Conservation (phyloP, 1,140 invertebrate genomes). For the Danaus plexippus region DNA sequence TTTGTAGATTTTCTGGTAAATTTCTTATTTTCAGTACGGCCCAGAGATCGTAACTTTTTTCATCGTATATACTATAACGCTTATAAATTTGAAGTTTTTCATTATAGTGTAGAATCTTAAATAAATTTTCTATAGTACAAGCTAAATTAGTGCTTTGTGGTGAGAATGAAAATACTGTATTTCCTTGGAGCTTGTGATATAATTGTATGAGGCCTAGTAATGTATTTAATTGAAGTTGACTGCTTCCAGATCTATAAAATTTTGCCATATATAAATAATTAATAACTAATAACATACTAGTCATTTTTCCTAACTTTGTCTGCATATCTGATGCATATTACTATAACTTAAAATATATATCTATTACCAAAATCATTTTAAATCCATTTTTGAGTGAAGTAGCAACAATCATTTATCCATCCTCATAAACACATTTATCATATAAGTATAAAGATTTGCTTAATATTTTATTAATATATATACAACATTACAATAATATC, state of each 20-base stretch:
- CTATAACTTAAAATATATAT: too few species aligned
- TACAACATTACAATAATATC: slow-evolving; percentile 9
- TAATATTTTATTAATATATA: background rate
- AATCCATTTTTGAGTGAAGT: too few species aligned
- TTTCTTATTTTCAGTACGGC: slow-evolving; percentile 29
- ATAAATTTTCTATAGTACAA: slow-evolving; percentile 33
- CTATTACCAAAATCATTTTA: too few species aligned
- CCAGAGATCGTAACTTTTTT: slow-evolving; percentile 34
- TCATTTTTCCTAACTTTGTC: too few species aligned
- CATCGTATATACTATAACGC: slow-evolving; percentile 25
- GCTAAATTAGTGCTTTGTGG: slow-evolving; percentile 41
- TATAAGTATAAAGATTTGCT: too few species aligned
- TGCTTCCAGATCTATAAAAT: slow-evolving; percentile 10
- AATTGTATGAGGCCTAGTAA: slow-evolving; percentile 24
- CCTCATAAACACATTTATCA: too few species aligned
- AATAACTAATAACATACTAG: too few species aligned
- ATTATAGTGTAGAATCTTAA: slow-evolving; percentile 28
- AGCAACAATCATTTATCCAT: too few species aligned
- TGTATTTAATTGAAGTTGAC: slow-evolving; percentile 11
- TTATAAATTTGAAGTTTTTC: slow-evolving; percentile 36
- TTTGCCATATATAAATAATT: too few species aligned
- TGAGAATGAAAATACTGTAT: slow-evolving; percentile 26
- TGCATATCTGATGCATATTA: too few species aligned
- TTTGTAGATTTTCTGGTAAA: slow-evolving; percentile 28
- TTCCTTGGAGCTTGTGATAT: slow-evolving; percentile 34